These are phyloP conservation scores for Bombyx mandarina DNA, from an alignment of 1,140 invertebrate genomes.

Conservation along the genomic window DNA sequence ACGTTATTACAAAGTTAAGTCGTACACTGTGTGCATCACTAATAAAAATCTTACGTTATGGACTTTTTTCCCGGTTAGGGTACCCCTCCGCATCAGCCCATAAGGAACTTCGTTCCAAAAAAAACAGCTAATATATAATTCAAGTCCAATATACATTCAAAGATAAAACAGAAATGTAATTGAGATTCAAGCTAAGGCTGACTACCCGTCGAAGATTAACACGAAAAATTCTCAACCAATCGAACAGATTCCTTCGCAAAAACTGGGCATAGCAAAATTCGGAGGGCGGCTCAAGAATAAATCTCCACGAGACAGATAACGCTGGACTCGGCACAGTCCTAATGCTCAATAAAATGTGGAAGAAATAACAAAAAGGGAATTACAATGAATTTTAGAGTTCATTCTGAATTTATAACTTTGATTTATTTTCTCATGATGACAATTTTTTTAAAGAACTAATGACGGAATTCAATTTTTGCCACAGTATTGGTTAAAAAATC, in stretches of 20 bases:
- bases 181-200: too few relatives aligned
- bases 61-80: too few relatives aligned
- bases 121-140: too few relatives aligned
- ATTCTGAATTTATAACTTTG: slow-evolving; percentile 9
- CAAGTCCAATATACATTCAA: too few relatives aligned
- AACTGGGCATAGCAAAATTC: slow-evolving; percentile 16
- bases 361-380: slow-evolving; percentile 15
- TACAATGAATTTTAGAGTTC: slow-evolving; percentile 1
- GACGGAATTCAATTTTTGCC: background rate
- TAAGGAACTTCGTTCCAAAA: too few relatives aligned
- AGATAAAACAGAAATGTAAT: too few relatives aligned
- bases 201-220: background rate
- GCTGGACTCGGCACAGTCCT: slow-evolving; percentile 18
- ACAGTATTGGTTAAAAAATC: background rate
- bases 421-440: background rate
- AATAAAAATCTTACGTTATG: too few relatives aligned
- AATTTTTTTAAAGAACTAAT: background rate
- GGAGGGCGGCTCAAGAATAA: slow-evolving; percentile 22
- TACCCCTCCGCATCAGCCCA: too few relatives aligned
- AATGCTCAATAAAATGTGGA: slow-evolving; percentile 22
- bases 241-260: slow-evolving; percentile 6
- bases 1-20: too few relatives aligned
- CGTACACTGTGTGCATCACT: too few relatives aligned
- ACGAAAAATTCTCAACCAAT: slow-evolving; percentile 1
- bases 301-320: slow-evolving; percentile 30